phyloP scores from a whole-genome alignment of 2,797 vertebrate genomes.

The Lepus oiostolus region DNA sequence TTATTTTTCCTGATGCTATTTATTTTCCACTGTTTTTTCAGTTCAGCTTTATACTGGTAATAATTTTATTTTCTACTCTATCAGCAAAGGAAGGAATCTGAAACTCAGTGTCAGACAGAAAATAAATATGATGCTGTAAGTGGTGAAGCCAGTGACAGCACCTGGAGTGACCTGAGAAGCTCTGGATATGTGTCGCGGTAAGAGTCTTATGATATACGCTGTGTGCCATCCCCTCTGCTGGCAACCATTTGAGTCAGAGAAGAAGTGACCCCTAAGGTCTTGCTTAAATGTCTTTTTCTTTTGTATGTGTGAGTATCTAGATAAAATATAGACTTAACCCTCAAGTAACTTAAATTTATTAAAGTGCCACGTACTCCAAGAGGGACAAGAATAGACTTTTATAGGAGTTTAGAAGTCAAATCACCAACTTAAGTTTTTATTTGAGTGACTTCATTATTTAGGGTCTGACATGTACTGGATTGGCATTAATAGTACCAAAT shows the following conservation, averaged over 20 bases:
- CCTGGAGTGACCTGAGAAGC: conserved; percentile 90
- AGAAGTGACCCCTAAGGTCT: neutral
- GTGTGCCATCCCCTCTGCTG: neutral
- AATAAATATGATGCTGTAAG: conserved; percentile 92
- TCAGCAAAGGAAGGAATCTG: conserved; percentile 97
- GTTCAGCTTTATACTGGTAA: neutral
- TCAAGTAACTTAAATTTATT: conserved; percentile 48
- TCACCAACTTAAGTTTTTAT: conserved; percentile 31
- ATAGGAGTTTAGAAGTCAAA: neutral
- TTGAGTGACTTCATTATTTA: neutral
- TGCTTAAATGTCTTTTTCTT: neutral
- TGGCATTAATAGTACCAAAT: neutral
- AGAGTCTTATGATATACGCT: conserved; percentile 59
- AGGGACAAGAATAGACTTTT: neutral
- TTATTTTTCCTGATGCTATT: neutral
- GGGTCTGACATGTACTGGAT: neutral
- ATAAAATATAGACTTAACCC: conserved; percentile 26
- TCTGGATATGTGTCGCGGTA: conserved; percentile 97
- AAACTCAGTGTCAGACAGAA: conserved; percentile 98
- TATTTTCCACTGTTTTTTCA: conserved; percentile 21
- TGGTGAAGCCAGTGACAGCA: conserved; percentile 91
- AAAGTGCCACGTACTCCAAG: neutral
- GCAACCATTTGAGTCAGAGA: neutral
- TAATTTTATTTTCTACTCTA: conserved; percentile 69
- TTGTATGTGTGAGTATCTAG: neutral